Conservation (phyloP, 2,797 vertebrate species). For the Phataginus tricuspis region DNA sequence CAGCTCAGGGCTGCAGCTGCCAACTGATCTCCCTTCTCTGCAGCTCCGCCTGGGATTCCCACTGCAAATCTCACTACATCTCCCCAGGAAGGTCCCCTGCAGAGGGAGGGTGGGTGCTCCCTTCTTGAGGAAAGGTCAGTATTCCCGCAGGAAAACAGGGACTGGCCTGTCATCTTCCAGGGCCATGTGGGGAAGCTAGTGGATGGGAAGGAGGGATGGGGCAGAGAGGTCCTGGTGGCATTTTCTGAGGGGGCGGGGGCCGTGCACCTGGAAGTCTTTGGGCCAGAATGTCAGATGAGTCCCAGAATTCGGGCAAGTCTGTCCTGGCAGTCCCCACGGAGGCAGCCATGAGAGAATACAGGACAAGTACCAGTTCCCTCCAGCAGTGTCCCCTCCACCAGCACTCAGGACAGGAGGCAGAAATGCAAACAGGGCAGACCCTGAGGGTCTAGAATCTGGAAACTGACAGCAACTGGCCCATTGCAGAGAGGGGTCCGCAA, state of each 20-base stretch:
- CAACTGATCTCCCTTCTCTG: background rate
- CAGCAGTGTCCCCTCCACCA: accelerated
- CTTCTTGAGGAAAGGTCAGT: background rate
- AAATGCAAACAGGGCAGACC: background rate
- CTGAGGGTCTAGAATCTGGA: background rate
- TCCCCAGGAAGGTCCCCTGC: too few relatives aligned
- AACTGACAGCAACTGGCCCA: background rate
- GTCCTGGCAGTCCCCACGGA: accelerated
- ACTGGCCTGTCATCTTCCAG: background rate
- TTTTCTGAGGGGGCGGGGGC: background rate
- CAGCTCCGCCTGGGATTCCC: background rate
- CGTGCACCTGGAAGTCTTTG: background rate
- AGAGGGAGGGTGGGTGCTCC: accelerated
- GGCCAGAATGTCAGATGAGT: background rate
- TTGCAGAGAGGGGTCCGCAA: background rate
- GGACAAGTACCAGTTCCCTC: too few relatives aligned
- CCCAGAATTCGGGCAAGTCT: background rate
- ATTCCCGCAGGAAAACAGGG: background rate
- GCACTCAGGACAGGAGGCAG: background rate
- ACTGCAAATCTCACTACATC: background rate
- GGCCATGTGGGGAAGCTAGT: background rate
- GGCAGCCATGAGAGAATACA: background rate
- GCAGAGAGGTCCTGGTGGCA: background rate
- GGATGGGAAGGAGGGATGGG: background rate
- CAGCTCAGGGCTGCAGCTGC: accelerated